Conservation (phyloP, 2,797 vertebrate species). For the Coendou prehensilis region DNA sequence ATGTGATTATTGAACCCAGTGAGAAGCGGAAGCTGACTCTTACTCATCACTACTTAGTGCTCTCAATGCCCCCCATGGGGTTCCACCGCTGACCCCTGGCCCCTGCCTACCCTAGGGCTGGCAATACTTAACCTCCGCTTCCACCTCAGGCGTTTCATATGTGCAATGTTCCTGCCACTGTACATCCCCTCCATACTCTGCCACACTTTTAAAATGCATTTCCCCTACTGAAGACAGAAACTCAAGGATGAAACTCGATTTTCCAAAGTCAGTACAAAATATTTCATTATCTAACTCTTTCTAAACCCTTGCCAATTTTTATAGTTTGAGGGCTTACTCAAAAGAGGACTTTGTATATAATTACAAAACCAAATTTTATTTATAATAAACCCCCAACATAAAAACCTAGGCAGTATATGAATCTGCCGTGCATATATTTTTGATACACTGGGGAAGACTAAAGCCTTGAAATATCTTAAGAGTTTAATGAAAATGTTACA, state of each 20-base stretch:
- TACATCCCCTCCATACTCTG: background rate
- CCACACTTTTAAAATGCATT: background rate
- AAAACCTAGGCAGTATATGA: background rate
- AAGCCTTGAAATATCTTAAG: background rate
- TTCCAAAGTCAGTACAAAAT: background rate
- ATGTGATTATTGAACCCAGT: background rate
- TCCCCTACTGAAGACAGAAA: background rate
- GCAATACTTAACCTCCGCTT: background rate
- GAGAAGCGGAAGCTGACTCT: background rate
- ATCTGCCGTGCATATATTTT: background rate
- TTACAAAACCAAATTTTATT: background rate
- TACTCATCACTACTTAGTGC: too few relatives aligned
- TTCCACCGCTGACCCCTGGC: background rate
- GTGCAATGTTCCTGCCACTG: accelerated
- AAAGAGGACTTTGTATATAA: constrained; percentile 13
- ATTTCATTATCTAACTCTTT: background rate
- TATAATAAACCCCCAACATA: background rate
- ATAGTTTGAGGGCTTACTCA: background rate
- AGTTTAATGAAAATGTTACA: background rate
- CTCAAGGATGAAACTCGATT: background rate
- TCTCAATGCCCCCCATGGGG: background rate
- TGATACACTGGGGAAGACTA: background rate
- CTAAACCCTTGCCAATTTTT: background rate
- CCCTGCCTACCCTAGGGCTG: too few relatives aligned
- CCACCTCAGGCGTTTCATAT: background rate